A percentile compares a stretch with the other conserved stretches of the same genome.
These are phyloP conservation scores for Tipula unca DNA, from an alignment of 2,888 invertebrate genomes.

Conservation along the genomic window DNA sequence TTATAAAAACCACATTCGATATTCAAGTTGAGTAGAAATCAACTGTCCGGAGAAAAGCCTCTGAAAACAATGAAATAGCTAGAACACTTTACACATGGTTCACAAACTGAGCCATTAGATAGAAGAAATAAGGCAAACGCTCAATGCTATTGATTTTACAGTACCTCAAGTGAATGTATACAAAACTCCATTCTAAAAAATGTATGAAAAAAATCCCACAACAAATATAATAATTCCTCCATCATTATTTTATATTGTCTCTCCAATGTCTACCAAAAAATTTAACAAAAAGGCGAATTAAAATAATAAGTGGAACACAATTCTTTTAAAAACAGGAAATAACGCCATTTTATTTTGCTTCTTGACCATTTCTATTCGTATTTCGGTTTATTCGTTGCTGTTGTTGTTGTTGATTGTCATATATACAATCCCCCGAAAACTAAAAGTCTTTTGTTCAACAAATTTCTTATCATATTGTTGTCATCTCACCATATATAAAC, in stretches of 20 bases:
- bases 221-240: neutral
- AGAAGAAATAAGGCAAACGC: too few species aligned
- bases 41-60: too few species aligned
- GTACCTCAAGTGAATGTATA: neutral
- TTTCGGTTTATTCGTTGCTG: neutral
- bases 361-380: conserved; percentile 15
- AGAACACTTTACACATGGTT: too few species aligned
- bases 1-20: too few species aligned
- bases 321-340: conserved; percentile 8
- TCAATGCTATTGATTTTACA: neutral
- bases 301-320: neutral
- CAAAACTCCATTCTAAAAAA: neutral
- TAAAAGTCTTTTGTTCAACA: neutral
- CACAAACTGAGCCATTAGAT: too few species aligned
- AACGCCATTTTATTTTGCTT: conserved; percentile 18
- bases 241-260: neutral
- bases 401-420: neutral
- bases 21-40: too few species aligned
- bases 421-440: neutral
- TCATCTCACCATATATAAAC: neutral
- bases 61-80: too few species aligned
- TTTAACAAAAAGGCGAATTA: neutral
- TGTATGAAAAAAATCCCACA: neutral
- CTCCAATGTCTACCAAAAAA: neutral
- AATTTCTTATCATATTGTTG: neutral